Evolutionary conservation across 2,888 invertebrate genomes (phyloP).

Genomic region (Luperina testacea): DNA sequence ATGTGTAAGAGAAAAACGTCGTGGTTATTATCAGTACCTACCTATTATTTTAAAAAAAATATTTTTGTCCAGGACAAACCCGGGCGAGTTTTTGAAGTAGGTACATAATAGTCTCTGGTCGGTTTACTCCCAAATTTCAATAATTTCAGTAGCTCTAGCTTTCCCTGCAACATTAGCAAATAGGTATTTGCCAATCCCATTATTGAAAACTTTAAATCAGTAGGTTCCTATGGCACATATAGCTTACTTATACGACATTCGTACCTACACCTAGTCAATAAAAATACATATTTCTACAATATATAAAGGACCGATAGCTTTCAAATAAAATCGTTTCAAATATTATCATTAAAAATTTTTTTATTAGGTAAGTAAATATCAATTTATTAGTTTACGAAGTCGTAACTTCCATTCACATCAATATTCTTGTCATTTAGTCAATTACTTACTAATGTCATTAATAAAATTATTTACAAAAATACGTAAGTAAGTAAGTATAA

Average conservation of each 20-base stretch:
- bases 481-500: neutral
- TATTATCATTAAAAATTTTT: too few species aligned
- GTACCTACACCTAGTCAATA: neutral
- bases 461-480: constrained; percentile 1
- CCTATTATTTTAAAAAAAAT: neutral
- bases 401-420: neutral
- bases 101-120: constrained; percentile 23
- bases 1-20: constrained; percentile 3
- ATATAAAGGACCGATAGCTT: neutral
- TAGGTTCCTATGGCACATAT: neutral
- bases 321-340: constrained; percentile 7
- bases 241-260: neutral
- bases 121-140: constrained; percentile 35
- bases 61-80: constrained; percentile 23
- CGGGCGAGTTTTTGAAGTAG: constrained; percentile 3
- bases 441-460: neutral
- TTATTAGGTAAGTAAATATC: too few species aligned
- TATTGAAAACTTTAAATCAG: neutral
- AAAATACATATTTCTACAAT: neutral
- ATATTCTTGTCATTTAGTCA: constrained; percentile 9
- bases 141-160: neutral
- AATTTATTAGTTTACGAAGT: constrained; percentile 3
- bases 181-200: constrained; percentile 6
- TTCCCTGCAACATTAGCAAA: neutral
- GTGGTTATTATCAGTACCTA: neutral